Evolutionary conservation across 2,113 vertebrate genomes (phyloP).

Genomic region (Sylvietta virens): DNA sequence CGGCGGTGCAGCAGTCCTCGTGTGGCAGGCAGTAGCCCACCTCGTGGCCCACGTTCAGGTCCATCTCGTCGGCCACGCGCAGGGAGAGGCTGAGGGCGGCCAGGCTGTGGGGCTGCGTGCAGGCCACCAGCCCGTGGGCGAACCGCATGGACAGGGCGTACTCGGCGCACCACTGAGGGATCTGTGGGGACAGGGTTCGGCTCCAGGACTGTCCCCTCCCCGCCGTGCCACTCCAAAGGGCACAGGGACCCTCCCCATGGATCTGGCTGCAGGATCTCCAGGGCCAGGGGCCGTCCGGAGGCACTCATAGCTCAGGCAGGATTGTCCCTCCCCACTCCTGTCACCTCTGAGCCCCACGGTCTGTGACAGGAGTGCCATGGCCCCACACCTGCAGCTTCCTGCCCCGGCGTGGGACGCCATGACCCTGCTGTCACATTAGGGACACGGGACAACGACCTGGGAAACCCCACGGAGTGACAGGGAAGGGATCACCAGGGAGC

Average conservation of each 20-base stretch:
- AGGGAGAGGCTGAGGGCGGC: slow-evolving; percentile 88
- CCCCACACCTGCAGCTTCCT: background rate
- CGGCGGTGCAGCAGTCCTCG: slow-evolving; percentile 87
- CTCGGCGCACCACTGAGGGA: slow-evolving; percentile 95
- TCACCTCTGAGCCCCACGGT: background rate
- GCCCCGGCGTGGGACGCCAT: rapidly evolving
- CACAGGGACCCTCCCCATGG: background rate
- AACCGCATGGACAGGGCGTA: slow-evolving; percentile 85
- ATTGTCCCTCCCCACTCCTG: background rate
- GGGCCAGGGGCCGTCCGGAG: background rate
- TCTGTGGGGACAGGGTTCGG: slow-evolving; percentile 47
- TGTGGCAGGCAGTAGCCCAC: slow-evolving; percentile 91
- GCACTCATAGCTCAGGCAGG: background rate
- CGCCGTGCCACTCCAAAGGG: rapidly evolving
- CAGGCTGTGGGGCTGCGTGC: slow-evolving; percentile 84
- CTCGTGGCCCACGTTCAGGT: slow-evolving; percentile 92
- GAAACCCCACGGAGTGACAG: background rate
- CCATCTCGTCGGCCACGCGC: slow-evolving; percentile 94
- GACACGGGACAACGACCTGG: rapidly evolving
- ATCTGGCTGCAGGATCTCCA: background rate
- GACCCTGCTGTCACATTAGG: rapidly evolving
- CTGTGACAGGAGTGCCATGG: rapidly evolving
- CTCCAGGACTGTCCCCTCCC: rapidly evolving
- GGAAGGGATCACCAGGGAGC: background rate
- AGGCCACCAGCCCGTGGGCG: slow-evolving; percentile 83